Evolutionary conservation across 2,888 invertebrate species (phyloP).

Genomic region (Volucella inanis): DNA sequence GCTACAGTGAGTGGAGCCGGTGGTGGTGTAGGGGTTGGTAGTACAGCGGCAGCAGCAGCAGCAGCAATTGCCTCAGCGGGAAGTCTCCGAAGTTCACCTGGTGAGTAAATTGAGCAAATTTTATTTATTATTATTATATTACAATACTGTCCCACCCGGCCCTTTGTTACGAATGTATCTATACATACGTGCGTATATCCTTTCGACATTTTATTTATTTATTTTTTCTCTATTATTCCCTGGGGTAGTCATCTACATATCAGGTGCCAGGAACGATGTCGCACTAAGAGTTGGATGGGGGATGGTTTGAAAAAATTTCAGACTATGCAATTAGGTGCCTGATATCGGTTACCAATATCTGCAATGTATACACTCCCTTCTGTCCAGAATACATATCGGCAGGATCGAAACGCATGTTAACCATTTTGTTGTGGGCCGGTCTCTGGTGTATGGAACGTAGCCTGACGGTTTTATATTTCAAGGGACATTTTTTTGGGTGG

Average conservation of each 20-base stretch:
- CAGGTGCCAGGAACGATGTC: background rate
- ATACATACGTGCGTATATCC: too few relatives aligned
- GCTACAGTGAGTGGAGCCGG: slow-evolving; percentile 77
- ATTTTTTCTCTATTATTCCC: background rate
- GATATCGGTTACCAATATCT: slow-evolving; percentile 54
- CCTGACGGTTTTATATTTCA: slow-evolving; percentile 35
- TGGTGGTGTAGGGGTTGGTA: slow-evolving; percentile 74
- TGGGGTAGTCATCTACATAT: background rate
- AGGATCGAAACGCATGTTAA: slow-evolving; percentile 31
- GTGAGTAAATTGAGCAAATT: slow-evolving; percentile 76
- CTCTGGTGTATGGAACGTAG: slow-evolving; percentile 10
- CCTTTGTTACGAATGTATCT: too few relatives aligned
- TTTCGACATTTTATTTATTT: too few relatives aligned
- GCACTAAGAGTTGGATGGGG: background rate
- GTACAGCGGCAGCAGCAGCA: slow-evolving; percentile 66
- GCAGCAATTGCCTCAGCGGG: slow-evolving; percentile 75
- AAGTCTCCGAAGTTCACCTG: slow-evolving; percentile 79
- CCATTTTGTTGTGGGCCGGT: slow-evolving; percentile 1
- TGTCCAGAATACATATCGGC: slow-evolving; percentile 1
- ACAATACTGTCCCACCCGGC: too few relatives aligned
- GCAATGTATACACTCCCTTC: background rate
- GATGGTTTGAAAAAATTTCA: background rate
- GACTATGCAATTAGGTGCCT: slow-evolving; percentile 36
- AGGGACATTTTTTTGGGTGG: slow-evolving; percentile 43
- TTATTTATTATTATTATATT: too few relatives aligned